Evolutionary conservation across 1,140 invertebrate genomes (phyloP).

Genomic region (Nasonia longicornis): DNA sequence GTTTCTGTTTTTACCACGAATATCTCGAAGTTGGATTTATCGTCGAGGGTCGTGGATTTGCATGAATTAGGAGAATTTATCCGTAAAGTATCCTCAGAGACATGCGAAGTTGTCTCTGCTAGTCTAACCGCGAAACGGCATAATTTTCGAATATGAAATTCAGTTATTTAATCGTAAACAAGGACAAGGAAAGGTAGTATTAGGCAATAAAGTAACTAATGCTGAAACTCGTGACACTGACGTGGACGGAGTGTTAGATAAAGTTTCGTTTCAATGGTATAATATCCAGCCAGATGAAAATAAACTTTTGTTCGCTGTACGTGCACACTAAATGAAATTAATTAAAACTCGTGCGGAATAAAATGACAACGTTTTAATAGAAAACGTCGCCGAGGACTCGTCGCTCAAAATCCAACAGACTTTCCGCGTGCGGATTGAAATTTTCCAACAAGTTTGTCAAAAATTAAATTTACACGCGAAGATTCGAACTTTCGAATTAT

Average conservation of each 20-base stretch:
- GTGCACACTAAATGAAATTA: neutral
- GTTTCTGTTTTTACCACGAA: slow-evolving; percentile 6
- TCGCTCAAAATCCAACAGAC: no score
- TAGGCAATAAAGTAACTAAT: neutral
- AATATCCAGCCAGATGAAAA: neutral
- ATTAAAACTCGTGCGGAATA: neutral
- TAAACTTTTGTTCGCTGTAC: neutral
- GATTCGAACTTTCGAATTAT: no score
- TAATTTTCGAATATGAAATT: neutral
- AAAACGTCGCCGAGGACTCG: neutral
- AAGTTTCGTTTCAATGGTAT: neutral
- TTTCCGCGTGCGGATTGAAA: no score
- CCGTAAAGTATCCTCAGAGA: no score
- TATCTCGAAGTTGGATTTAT: neutral
- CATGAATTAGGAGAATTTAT: neutral
- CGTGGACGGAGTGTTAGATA: neutral
- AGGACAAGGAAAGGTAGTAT: neutral
- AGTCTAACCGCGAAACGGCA: no score
- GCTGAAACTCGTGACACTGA: neutral
- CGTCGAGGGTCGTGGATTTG: neutral
- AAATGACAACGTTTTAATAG: neutral
- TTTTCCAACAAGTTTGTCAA: no score
- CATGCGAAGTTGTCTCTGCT: no score
- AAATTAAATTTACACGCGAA: no score
- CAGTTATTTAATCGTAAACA: neutral